These are phyloP conservation scores for Gyrodactylus bullatarudis DNA, from an alignment of 1,140 invertebrate species.

Conservation along the genomic window DNA sequence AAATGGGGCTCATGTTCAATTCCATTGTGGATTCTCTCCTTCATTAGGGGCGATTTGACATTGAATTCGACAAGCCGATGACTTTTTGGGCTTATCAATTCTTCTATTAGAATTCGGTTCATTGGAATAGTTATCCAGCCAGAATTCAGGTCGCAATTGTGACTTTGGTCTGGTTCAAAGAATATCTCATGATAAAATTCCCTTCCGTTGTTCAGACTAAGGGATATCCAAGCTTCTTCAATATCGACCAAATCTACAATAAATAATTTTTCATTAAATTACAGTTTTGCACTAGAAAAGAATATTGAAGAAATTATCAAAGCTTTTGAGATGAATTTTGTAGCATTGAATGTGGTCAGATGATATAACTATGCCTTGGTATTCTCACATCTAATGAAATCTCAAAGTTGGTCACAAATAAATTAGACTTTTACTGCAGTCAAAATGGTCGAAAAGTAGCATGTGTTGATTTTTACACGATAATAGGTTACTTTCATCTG, in stretches of 20 bases:
- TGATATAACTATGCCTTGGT: too few species aligned
- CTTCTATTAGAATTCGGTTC: neutral
- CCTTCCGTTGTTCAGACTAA: neutral
- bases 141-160: neutral
- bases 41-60: neutral
- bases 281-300: neutral
- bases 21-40: neutral
- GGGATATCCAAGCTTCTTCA: neutral
- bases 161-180: neutral
- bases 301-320: neutral
- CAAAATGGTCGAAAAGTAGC: too few species aligned
- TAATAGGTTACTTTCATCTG: too few species aligned
- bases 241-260: neutral
- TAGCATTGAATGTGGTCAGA: too few species aligned
- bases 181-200: neutral
- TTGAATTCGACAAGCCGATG: neutral
- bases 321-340: too few species aligned
- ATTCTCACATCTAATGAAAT: too few species aligned
- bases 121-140: neutral
- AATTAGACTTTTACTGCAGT: too few species aligned
- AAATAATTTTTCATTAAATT: neutral
- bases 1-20: neutral
- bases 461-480: too few species aligned
- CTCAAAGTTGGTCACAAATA: too few species aligned
- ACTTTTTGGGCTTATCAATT: neutral